Percentiles rank a stretch among this genome's conserved stretches.
These are phyloP conservation scores for Lophotriccus pileatus DNA, from an alignment of 2,797 vertebrate species.

Conservation along the genomic window DNA sequence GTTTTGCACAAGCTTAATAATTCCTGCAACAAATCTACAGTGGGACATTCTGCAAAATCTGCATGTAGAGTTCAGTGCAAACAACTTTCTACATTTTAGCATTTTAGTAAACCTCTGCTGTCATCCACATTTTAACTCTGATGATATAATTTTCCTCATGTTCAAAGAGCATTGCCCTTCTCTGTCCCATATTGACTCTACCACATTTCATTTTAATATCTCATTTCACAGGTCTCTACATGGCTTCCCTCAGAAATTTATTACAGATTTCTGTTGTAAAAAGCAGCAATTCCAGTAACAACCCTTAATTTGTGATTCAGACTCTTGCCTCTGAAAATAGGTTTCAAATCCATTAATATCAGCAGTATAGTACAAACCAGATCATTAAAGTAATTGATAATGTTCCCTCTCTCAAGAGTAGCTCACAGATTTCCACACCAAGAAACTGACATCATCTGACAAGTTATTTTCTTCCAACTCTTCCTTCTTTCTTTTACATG, in stretches of 20 bases:
- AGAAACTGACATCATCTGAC: background rate
- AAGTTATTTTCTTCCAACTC: background rate
- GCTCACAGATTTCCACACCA: background rate
- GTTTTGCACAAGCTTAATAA: background rate
- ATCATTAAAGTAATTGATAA: conserved; percentile 35
- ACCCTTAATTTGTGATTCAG: conserved; percentile 29
- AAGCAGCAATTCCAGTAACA: conserved; percentile 30
- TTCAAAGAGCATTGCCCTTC: background rate
- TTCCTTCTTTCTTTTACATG: background rate
- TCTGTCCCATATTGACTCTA: background rate
- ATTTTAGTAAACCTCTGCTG: background rate
- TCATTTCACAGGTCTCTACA: conserved; percentile 12
- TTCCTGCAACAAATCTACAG: background rate
- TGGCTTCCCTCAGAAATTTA: background rate
- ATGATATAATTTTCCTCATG: background rate
- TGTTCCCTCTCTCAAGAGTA: background rate
- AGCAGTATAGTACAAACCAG: background rate
- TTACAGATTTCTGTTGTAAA: background rate
- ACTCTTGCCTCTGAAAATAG: conserved; percentile 17
- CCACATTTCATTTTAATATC: background rate
- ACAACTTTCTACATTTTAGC: background rate
- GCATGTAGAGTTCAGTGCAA: background rate
- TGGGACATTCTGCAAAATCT: background rate
- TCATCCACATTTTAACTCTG: background rate
- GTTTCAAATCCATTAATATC: conserved; percentile 24